phyloP scores from a whole-genome alignment of 1,140 invertebrate genomes.

The Chironomus tepperi region DNA sequence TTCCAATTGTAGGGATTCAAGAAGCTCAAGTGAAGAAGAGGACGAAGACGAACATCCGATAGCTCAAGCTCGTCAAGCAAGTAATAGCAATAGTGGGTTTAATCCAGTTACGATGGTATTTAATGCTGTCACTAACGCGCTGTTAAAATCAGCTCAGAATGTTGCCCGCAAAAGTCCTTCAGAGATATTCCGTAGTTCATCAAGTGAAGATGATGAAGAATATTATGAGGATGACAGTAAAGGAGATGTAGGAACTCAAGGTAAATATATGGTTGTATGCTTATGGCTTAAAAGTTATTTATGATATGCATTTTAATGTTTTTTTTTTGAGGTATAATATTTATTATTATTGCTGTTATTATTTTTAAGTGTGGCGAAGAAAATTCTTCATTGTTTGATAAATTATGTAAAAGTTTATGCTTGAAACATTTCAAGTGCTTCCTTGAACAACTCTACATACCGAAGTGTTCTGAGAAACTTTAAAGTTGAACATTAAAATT shows the following conservation, averaged over 20 bases:
- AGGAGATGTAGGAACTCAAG: background rate
- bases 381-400: too few relatives aligned
- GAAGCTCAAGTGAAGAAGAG: background rate
- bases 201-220: background rate
- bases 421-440: too few relatives aligned
- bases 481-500: too few relatives aligned
- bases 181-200: background rate
- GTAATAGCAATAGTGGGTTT: background rate
- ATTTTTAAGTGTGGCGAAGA: too few relatives aligned
- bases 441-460: too few relatives aligned
- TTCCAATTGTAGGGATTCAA: background rate
- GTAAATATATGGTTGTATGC: background rate
- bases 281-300: too few relatives aligned
- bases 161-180: background rate
- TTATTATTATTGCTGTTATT: too few relatives aligned
- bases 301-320: too few relatives aligned
- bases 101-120: background rate
- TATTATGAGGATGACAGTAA: background rate
- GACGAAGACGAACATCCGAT: background rate
- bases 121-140: background rate
- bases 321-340: too few relatives aligned
- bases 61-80: background rate
- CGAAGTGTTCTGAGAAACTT: too few relatives aligned
- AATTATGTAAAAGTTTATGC: too few relatives aligned
- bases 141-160: background rate